These are phyloP conservation scores for Hecatera dysodea DNA, from an alignment of 2,888 invertebrate species.

Conservation along the genomic window DNA sequence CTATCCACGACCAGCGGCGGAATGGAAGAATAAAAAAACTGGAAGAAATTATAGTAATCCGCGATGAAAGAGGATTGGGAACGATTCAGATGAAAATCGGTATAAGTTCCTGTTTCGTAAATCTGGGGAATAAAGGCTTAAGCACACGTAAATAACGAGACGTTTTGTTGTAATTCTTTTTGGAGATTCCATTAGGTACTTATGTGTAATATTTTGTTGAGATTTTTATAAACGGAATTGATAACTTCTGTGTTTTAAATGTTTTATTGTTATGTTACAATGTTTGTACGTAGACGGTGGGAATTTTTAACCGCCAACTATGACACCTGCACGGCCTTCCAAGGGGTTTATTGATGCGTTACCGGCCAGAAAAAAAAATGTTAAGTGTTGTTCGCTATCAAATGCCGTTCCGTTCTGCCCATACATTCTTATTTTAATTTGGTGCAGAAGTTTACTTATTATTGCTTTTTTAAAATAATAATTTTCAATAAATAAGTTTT, in stretches of 20 bases:
- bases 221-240: conserved; percentile 1
- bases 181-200: conserved; percentile 8
- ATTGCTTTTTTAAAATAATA: no score
- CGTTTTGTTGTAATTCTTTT: conserved; percentile 11
- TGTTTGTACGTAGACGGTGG: not conserved
- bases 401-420: not conserved
- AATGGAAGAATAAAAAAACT: conserved; percentile 52
- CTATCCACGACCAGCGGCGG: conserved; percentile 2
- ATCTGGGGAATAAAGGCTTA: conserved; percentile 40
- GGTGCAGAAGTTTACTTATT: not conserved
- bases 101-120: conserved; percentile 28
- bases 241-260: not conserved
- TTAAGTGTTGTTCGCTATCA: not conserved
- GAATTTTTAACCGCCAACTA: not conserved
- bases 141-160: conserved; percentile 28
- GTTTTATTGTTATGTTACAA: no score
- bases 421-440: not conserved
- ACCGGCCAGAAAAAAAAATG: not conserved
- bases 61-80: conserved; percentile 41
- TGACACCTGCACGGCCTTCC: conserved; percentile 1
- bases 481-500: not conserved
- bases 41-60: conserved; percentile 52
- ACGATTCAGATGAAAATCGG: conserved; percentile 42
- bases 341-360: not conserved
- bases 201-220: not conserved